Evolutionary conservation across 1,140 invertebrate species (phyloP).

Genomic region (Sycophila sp.): DNA sequence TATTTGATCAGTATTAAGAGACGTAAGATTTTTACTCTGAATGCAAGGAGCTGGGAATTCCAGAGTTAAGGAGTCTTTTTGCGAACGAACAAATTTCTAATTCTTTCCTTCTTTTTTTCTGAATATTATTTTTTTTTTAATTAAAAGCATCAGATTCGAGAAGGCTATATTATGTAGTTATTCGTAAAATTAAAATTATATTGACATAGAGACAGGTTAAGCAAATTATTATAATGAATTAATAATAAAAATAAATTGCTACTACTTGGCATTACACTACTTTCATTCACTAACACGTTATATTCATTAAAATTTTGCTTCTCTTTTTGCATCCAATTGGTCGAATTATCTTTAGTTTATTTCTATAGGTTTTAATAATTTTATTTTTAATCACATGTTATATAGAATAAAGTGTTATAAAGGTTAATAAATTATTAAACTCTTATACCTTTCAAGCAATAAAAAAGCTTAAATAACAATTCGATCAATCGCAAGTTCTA

Average conservation of each 20-base stretch:
- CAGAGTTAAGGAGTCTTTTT: not conserved
- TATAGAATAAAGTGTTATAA: not conserved
- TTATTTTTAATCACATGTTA: not conserved
- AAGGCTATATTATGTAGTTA: constrained; percentile 13
- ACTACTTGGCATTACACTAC: constrained; percentile 46
- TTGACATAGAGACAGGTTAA: constrained; percentile 27
- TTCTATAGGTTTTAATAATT: too few species aligned
- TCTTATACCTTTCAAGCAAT: not conserved
- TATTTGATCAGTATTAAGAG: constrained; percentile 14
- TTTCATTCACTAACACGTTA: constrained; percentile 47
- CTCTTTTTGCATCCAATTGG: constrained; percentile 23
- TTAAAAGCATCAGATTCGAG: constrained; percentile 29
- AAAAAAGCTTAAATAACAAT: not conserved
- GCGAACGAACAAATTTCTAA: constrained; percentile 12
- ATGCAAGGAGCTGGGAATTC: not conserved
- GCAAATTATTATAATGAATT: constrained; percentile 34
- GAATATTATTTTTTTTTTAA: constrained; percentile 24
- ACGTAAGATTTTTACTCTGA: not conserved
- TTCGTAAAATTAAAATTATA: constrained; percentile 30
- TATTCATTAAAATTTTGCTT: constrained; percentile 3
- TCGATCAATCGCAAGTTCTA: constrained; percentile 35
- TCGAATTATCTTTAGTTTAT: constrained; percentile 27
- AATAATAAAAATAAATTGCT: constrained; percentile 29
- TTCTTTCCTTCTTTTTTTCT: constrained; percentile 32
- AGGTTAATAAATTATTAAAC: not conserved